Evolutionary conservation across 2,797 vertebrate species (phyloP), one percentile per base, ranked within the genome.

Genomic region (Centroberyx gerrardi): DNA sequence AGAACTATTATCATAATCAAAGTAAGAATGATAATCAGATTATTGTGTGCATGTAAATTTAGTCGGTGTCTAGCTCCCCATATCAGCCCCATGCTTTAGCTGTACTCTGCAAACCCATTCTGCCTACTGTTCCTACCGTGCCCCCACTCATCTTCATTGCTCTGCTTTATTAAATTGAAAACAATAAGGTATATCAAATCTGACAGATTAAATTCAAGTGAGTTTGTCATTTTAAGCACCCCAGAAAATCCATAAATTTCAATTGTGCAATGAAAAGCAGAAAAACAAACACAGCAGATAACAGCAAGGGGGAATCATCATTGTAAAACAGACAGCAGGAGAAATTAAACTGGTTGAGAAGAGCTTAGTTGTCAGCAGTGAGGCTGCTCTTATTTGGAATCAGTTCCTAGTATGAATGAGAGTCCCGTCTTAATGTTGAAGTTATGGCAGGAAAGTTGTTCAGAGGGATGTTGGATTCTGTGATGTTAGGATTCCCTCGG

Each of bases 401-500:
- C 33, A 38, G 49, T 76, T 61, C 40, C 56, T 48, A 61, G 69
- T 76, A 65, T 84, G 81, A 81, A 82, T 80, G 72, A 29, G 13
- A 82, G 36, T 42, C 46, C 64, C 69, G 40, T 76, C 82, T 87
- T 73, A 62, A 69, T 83, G 75, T 76, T 72, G 59, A 62, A 80
- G 55, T 74, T 82, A 82, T 63, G 77, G 62, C 79, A 73, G 70
- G 29, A 74, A 80, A 62, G 62, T 68, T 72, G 52, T 72, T 75
- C 58, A 56, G 56, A 76, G 69, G 55, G 74, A 74, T 33, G 54
- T 13, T 66, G 72, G 76, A 63, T 72, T 84, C 51, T 80, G 69
- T 63, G 83, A 79, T 72, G 77, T 62, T 80, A 83, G 87, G 83
- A 82, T 87, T 88, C 83, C 88, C 90, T 67, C 36, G 22, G 65